phyloP scores from a whole-genome alignment of 2,888 invertebrate genomes.

The Hirtodrosophila cameraria region DNA sequence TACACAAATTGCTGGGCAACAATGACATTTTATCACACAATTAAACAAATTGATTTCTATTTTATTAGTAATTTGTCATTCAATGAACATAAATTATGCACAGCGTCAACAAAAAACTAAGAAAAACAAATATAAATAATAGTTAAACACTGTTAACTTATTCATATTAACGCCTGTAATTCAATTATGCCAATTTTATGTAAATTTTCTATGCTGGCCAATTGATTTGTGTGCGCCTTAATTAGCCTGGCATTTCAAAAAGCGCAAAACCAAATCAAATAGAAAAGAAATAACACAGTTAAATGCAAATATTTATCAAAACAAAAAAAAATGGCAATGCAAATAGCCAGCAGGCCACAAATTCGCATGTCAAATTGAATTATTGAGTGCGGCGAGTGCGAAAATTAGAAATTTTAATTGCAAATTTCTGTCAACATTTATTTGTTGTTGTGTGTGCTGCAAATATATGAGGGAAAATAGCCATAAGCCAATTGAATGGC shows the following conservation, averaged over 20 bases:
- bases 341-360: slow-evolving; percentile 11
- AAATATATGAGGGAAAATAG: slow-evolving; percentile 22
- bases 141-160: slow-evolving; percentile 43
- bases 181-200: slow-evolving; percentile 53
- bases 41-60: slow-evolving; percentile 13
- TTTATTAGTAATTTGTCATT: slow-evolving; percentile 3
- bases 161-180: slow-evolving; percentile 55
- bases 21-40: slow-evolving; percentile 19
- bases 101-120: slow-evolving; percentile 15
- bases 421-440: slow-evolving; percentile 62
- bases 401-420: slow-evolving; percentile 55
- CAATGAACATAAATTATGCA: slow-evolving; percentile 63
- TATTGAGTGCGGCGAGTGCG: slow-evolving; percentile 44
- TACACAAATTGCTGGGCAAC: not conserved
- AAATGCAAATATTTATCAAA: slow-evolving; percentile 12
- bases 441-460: too few species aligned
- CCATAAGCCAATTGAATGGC: slow-evolving; percentile 67
- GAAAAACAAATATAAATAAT: slow-evolving; percentile 28
- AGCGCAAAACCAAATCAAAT: not conserved
- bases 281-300: slow-evolving; percentile 5
- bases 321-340: not conserved
- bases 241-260: slow-evolving; percentile 27
- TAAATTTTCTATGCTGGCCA: slow-evolving; percentile 28
- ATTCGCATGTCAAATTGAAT: slow-evolving; percentile 55
- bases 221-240: slow-evolving; percentile 24